Evolutionary conservation across 2,888 invertebrate genomes (phyloP).

Genomic region (Nasonovia ribisnigri): DNA sequence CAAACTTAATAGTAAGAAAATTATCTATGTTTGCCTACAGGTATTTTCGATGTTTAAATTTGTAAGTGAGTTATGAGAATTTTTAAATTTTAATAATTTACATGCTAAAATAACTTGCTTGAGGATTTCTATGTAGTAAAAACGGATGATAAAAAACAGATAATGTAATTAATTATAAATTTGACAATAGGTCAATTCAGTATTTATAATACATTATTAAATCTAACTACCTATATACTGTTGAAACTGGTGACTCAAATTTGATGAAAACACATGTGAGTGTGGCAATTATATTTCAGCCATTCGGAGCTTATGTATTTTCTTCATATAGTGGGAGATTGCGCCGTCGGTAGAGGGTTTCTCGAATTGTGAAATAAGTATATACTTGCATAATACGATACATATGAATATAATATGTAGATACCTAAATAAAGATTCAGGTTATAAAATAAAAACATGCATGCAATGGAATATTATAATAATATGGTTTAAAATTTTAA

Average conservation of each 20-base stretch:
- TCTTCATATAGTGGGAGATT: background rate
- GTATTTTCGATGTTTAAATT: background rate
- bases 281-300: background rate
- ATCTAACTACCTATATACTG: background rate
- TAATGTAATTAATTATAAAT: background rate
- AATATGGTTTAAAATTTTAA: background rate
- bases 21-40: background rate
- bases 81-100: background rate
- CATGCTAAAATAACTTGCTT: background rate
- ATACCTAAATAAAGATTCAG: background rate
- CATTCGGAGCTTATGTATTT: background rate
- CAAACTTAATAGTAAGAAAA: background rate
- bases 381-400: background rate
- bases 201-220: background rate
- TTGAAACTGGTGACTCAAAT: background rate
- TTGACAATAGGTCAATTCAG: background rate
- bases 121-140: background rate
- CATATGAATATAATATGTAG: background rate
- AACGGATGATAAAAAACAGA: background rate
- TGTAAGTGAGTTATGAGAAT: background rate
- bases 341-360: background rate
- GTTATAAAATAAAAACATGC: background rate
- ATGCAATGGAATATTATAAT: constrained; percentile 22
- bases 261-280: background rate
- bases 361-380: background rate